Base-by-base conservation (phyloP, 2,797 vertebrate genomes). In the Falco columbarius region DNA sequence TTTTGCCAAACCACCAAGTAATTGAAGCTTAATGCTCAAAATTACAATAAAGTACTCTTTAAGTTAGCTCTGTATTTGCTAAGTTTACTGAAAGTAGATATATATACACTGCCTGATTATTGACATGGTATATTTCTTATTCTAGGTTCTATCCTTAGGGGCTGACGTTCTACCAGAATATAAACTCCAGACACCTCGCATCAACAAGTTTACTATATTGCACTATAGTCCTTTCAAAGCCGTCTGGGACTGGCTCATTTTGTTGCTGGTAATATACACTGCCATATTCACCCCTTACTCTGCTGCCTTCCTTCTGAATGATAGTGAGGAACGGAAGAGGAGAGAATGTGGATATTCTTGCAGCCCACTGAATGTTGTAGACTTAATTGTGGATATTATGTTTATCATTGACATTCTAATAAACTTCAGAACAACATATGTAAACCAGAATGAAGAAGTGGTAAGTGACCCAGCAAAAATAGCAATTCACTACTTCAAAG, bases 371-470 rank as follows among this genome's bases (percentile, higher is more conserved):
- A 99, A 99, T 93, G 98, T 99, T 27, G 99, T 99, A 96, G 99
- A 99, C 98, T 98, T 99, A 97, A 99, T 99, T 58, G 99, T 99
- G 98, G 99, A 99, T 98, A 99, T 99, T 98, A 99, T 99, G 99
- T 99, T 99, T 98, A 99, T 99, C 97, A 99, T 99, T 91, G 99
- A 99, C 98, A 99, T 99, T 97, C 99, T 99, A 89, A 99, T 99
- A 97, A 99, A 99, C 98, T 99, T 99, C 98, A 98, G 99, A 98
- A 99, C 99, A 96, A 99, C 99, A 14, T 99, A 99, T 58, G 99
- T 99, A 62, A 99, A 99, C 98, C 97, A 98, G 91, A 99, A 99
- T 75, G 99, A 99, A 98, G 99, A 99, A 98, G 99, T 99, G 98
- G 99, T 99, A 97, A 99, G 99, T 98, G 99, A 99, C 89, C 99